Evolutionary conservation across 2,113 vertebrate species (phyloP).

Genomic region (Oryzias javanicus): DNA sequence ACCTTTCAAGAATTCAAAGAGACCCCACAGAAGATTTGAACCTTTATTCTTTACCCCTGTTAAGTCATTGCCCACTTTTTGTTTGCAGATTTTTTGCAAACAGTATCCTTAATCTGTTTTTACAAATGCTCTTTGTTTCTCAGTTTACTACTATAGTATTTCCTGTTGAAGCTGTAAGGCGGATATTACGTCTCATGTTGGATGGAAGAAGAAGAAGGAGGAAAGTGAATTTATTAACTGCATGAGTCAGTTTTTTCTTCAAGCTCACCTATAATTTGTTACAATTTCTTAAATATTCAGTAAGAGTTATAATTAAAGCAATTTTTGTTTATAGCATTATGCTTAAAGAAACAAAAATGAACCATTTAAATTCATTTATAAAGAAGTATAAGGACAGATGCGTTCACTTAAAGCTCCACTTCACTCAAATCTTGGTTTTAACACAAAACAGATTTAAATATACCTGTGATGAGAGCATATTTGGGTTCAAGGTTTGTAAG

Average conservation of each 20-base stretch:
- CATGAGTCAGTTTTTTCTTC: neutral
- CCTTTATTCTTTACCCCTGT: conserved; percentile 44
- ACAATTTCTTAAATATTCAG: neutral
- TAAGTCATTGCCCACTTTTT: conserved; percentile 33
- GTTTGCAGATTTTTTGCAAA: conserved; percentile 24
- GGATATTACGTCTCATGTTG: too few relatives aligned
- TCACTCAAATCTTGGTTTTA: too few relatives aligned
- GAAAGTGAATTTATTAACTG: neutral
- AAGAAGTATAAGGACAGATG: too few relatives aligned
- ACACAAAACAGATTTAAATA: too few relatives aligned
- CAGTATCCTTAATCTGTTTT: conserved; percentile 38
- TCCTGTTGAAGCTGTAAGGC: too few relatives aligned
- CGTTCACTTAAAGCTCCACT: too few relatives aligned
- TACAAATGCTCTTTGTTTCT: conserved; percentile 9
- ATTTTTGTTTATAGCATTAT: neutral
- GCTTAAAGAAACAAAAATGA: too few relatives aligned
- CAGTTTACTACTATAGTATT: neutral
- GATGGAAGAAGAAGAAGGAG: too few relatives aligned
- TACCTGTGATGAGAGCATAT: too few relatives aligned
- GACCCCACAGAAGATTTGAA: conserved; percentile 52
- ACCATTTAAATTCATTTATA: too few relatives aligned
- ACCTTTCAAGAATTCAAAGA: conserved; percentile 51
- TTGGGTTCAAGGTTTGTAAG: neutral
- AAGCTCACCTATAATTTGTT: neutral
- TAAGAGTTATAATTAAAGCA: neutral